A percentile compares a stretch with the other conserved stretches of the same genome.
These are phyloP conservation scores for Anodontia alba DNA, from an alignment of 2,888 invertebrate species.

Conservation along the genomic window DNA sequence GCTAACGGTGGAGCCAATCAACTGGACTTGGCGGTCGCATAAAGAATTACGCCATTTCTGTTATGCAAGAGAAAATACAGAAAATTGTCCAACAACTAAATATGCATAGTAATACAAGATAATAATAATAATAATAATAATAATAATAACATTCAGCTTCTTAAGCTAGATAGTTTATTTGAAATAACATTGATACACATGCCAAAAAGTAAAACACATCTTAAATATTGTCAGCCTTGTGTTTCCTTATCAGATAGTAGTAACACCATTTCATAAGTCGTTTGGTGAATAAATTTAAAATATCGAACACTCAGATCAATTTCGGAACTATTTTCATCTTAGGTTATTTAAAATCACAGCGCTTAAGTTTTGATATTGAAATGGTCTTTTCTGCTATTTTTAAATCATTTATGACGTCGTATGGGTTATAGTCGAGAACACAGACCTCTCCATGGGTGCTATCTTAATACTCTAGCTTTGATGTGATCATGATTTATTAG, in stretches of 20 bases:
- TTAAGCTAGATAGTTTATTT: too few relatives aligned
- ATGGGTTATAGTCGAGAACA: not conserved
- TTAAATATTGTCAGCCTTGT: not conserved
- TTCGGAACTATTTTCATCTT: not conserved
- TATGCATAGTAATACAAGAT: too few relatives aligned
- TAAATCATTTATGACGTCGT: not conserved
- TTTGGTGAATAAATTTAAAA: not conserved
- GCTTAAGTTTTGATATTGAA: not conserved
- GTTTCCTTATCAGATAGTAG: not conserved
- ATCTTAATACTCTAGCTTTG: not conserved
- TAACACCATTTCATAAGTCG: not conserved
- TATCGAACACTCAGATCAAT: not conserved
- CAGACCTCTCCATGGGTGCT: not conserved
- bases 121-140: too few relatives aligned
- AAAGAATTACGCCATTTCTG: too few relatives aligned
- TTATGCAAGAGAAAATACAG: too few relatives aligned
- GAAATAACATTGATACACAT: too few relatives aligned
- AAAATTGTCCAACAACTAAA: too few relatives aligned
- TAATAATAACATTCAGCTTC: too few relatives aligned
- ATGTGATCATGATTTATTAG: not conserved
- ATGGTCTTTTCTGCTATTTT: not conserved
- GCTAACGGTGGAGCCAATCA: too few relatives aligned
- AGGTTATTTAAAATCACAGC: not conserved
- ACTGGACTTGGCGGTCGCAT: too few relatives aligned
- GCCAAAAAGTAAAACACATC: too few relatives aligned